Base-by-base conservation (phyloP, 2,113 vertebrate species). In the Chaetodon trifascialis region DNA sequence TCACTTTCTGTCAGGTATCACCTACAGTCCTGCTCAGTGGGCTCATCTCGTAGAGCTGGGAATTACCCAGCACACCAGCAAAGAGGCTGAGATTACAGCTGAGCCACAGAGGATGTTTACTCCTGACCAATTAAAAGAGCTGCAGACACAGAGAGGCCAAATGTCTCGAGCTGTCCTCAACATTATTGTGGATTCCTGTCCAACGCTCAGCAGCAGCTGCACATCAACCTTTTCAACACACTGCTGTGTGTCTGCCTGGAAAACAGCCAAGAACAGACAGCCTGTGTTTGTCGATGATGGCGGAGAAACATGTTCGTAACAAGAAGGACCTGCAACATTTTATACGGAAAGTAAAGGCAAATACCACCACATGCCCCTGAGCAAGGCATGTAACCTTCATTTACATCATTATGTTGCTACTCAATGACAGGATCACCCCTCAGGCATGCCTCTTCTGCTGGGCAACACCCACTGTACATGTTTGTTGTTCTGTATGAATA, bases 121-220 rank as follows among this genome's bases (percentile, higher is more conserved):
- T 58, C 30, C 65, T 64, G 65, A 46, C 46, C 69, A 91, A 83
- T 87, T 85, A 88, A 83, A 86, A 84, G 90, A 67, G 62, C 70
- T 64, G 66, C 67, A 89, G 77, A 62, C 46, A 54, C 0, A 64
- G 11, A 78, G 46, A 47, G 40, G 34, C 52, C 62, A 42, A 34
- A 36, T 11, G 54, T 74, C 76, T 56, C 25, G 7, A 25, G 70
- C 73, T 86, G 70, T 84, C 70, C 47, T 58, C 11, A 54, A 59
- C 40, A 72, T 74, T 73, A 76, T 52, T 63, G 44, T 78, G 76
- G 51, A 85, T 77, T 82, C 58, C 51, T 36, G 62, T 67, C 21
- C 16, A 60, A 23, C 19, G 21, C 54, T 60, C 42, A 62, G 58
- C 65, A 74, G 44, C 44, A 7, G 69, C 82, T 64, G 55, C 51